Evolutionary conservation across 2,113 vertebrate genomes (phyloP).

Genomic region (Periophthalmus modestus): DNA sequence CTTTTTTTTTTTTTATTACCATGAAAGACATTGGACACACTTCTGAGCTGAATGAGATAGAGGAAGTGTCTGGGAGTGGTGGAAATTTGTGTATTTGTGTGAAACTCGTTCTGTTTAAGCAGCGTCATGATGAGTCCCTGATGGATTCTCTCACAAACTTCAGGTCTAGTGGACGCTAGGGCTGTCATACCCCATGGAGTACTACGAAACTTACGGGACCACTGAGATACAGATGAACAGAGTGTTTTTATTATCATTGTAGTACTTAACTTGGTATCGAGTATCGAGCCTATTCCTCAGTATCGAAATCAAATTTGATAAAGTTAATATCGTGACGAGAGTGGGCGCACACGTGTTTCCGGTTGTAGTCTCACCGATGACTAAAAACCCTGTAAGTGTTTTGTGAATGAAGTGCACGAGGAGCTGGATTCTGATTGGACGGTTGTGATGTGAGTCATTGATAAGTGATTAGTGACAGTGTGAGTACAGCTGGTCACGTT

Average conservation of each 20-base stretch:
- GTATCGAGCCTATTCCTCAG: no score
- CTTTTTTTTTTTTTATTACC: no score
- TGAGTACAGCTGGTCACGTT: background rate
- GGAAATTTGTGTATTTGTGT: background rate
- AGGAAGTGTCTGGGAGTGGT: background rate
- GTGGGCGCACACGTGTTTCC: background rate
- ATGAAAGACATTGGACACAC: no score
- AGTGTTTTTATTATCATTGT: no score
- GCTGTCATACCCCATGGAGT: no score
- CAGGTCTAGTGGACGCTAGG: background rate
- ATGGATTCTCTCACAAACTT: no score
- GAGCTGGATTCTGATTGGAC: background rate
- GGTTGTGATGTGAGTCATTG: background rate
- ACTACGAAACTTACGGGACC: no score
- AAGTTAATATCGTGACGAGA: no score
- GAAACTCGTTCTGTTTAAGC: background rate
- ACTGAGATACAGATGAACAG: no score
- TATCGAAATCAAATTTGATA: no score
- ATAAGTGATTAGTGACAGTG: background rate
- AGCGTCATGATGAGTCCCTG: no score
- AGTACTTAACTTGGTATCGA: no score
- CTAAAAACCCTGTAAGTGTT: background rate
- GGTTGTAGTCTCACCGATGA: background rate
- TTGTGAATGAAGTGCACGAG: background rate
- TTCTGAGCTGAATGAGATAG: background rate